These are phyloP conservation scores for Caretta caretta DNA, from an alignment of 2,113 vertebrate species.

Conservation along the genomic window DNA sequence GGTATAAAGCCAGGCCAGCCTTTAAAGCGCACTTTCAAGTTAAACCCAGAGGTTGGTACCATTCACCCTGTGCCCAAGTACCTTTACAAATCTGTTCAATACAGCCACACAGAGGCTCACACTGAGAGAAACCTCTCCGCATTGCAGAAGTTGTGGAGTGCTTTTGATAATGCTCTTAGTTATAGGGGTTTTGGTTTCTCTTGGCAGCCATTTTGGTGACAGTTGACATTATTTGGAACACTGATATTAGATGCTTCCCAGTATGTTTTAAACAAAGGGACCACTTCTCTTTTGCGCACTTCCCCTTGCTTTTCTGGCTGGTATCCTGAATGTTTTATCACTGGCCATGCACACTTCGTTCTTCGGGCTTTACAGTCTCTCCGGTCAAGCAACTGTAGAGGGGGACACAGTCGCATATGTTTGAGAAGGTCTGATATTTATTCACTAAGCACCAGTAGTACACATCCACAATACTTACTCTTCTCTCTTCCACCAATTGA, in stretches of 20 bases:
- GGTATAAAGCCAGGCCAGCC: conserved; percentile 66
- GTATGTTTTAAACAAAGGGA: neutral
- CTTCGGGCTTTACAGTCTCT: neutral
- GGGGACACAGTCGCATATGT: neutral
- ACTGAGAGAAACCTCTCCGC: neutral
- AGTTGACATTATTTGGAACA: neutral
- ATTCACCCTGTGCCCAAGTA: neutral
- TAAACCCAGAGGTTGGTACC: conserved; percentile 73
- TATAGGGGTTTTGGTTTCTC: neutral
- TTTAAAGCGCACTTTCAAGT: conserved; percentile 63
- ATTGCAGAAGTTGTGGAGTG: neutral
- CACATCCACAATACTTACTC: too few species aligned
- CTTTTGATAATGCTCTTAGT: neutral
- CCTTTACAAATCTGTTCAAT: neutral
- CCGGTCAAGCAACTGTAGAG: neutral
- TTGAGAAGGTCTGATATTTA: neutral
- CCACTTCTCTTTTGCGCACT: neutral
- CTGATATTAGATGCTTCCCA: neutral
- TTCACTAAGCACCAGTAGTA: too few species aligned
- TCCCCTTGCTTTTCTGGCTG: neutral
- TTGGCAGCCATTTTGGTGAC: neutral
- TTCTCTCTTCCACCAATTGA: too few species aligned
- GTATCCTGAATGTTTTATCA: neutral
- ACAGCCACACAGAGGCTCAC: neutral
- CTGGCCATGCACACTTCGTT: neutral